Evolutionary conservation across 2,797 vertebrate genomes (phyloP).

Genomic region (Pangasius krempfi): DNA sequence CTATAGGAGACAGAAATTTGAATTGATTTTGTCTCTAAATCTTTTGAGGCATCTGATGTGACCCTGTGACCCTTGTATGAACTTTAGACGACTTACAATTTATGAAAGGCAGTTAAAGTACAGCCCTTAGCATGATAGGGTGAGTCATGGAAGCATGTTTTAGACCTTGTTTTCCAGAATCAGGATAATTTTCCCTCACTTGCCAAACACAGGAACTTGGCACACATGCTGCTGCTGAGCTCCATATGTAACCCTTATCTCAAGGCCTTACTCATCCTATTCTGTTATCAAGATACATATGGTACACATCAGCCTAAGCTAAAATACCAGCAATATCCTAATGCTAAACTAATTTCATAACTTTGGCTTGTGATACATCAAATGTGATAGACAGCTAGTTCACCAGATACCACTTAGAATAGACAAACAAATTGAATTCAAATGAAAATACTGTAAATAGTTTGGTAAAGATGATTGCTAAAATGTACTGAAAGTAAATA

Average conservation of each 20-base stretch:
- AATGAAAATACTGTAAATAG: background rate
- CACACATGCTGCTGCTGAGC: background rate
- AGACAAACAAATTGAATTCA: background rate
- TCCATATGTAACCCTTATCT: slow-evolving; percentile 1
- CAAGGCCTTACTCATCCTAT: slow-evolving; percentile 15
- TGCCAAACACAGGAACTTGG: background rate
- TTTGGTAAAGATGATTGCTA: slow-evolving; percentile 1
- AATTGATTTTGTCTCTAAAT: background rate
- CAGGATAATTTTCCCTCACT: background rate
- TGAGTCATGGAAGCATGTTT: background rate
- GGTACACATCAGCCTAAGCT: background rate
- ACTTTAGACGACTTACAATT: background rate
- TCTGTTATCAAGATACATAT: background rate
- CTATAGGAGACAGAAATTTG: background rate
- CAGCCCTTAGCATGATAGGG: no score
- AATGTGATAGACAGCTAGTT: background rate
- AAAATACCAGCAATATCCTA: background rate
- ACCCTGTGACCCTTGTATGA: background rate
- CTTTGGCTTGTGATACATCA: background rate
- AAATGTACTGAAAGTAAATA: background rate
- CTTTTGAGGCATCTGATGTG: background rate
- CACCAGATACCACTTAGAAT: background rate
- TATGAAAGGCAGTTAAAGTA: background rate
- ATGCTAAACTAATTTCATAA: background rate
- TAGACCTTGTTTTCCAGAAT: background rate